Conservation (phyloP, 2,113 vertebrate species). For the Melierax canorus region DNA sequence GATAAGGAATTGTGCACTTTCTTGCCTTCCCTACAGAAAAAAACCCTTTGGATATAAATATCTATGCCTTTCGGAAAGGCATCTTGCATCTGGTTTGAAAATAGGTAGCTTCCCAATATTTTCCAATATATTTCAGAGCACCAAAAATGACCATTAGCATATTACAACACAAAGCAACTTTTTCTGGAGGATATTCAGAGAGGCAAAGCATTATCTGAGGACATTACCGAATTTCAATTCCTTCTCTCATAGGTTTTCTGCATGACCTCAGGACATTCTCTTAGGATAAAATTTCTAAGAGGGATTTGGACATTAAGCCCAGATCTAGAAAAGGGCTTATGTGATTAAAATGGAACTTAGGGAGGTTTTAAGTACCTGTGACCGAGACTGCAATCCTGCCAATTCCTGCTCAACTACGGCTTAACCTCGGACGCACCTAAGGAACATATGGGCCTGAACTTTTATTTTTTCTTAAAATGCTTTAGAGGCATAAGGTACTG, state of each 20-base stretch:
- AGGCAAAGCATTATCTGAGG: neutral
- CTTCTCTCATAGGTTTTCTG: neutral
- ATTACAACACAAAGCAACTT: neutral
- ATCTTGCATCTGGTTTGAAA: neutral
- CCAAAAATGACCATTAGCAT: neutral
- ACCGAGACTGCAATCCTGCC: constrained; percentile 7
- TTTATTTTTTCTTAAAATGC: neutral
- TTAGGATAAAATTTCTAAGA: constrained; percentile 36
- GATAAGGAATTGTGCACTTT: neutral
- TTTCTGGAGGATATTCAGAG: neutral
- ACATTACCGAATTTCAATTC: neutral
- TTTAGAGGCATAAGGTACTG: neutral
- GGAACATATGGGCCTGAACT: neutral
- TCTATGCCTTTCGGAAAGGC: neutral
- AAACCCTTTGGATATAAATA: neutral
- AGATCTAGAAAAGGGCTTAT: constrained; percentile 51
- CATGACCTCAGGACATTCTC: constrained; percentile 5
- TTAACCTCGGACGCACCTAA: constrained; percentile 37
- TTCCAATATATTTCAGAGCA: neutral
- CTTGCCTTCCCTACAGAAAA: neutral
- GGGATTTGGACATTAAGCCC: constrained; percentile 40
- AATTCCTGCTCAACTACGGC: constrained; percentile 42
- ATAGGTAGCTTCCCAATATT: neutral
- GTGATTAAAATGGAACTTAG: constrained; percentile 60
- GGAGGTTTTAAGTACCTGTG: constrained; percentile 46